Base-by-base conservation (phyloP, 2,797 vertebrate genomes). In the Rhabdophis nuchalis region DNA sequence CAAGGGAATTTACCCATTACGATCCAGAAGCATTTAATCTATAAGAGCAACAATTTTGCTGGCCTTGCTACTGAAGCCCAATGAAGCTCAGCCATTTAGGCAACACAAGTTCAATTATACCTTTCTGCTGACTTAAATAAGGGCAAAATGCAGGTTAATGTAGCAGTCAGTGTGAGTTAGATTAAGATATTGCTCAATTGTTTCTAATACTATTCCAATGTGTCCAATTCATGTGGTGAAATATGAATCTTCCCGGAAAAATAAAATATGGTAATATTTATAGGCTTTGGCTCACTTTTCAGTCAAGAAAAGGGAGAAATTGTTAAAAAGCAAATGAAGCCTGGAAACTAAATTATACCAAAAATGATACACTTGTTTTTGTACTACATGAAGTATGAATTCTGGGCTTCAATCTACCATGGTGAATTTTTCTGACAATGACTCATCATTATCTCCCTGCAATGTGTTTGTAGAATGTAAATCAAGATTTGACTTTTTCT, bases 371-470 rank as follows among this genome's bases (percentile, higher is more conserved):
- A 94, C 93, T 95, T 94, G 82, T 91, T 96, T 91, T 32, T 93
- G 89, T 93, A 92, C 88, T 94, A 95, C 36, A 72, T 72, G 16
- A 72, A 95, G 82, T 87, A 95, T 94, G 92, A 94, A 89, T 93
- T 95, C 86, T 90, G 89, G 95, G 96, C 96, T 93, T 96, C 94
- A 95, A 94, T 96, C 95, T 41, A 96, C 87, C 61, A 90, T 92
- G 93, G 64, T 92, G 93, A 94, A 89, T 94, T 87, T 94, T 96
- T 92, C 93, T 94, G 86, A 60, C 92, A 96, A 93, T 93, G 95
- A 96, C 94, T 96, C 96, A 96, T 95, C 93, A 93, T 94, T 95
- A 96, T 95, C 95, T 96, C 95, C 94, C 95, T 95, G 94, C 95
- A 94, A 94, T 68, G 29, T 64, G n/a, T 64, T 64, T 64, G 61